Evolutionary conservation across 2,888 invertebrate genomes (phyloP), one percentile per base, ranked within the genome.

Genomic region (Sarcophaga carnaria): DNA sequence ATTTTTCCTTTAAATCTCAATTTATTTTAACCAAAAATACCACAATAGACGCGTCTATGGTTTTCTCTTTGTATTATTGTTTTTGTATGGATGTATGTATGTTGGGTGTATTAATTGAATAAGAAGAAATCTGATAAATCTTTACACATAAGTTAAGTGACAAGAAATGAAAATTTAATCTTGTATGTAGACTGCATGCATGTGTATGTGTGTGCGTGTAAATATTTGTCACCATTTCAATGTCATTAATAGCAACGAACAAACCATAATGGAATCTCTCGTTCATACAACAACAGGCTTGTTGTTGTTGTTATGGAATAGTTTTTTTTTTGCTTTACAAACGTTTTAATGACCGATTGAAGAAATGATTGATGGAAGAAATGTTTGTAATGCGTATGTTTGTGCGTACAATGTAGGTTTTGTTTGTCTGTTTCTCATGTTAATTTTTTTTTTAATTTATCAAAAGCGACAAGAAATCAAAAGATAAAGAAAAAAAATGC

Each of bases 51-150:
- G 37, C 8, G 37, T 37, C 37, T 37, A 37, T 37, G 37, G 8
- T 37, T 37, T 37, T 37, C 37, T 37, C 37, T 37, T 37, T 37
- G 37, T 37, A 37, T 37, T 37, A 37, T 37, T 37, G 37, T 37
- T 37, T 10, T 37, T 10, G 1, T 8, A 37, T 37, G 10, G 37
- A 12, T 14, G 49, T 49, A 49, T 49, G 54, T 54, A 54, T 14
- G 17, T 12, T 54, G 5, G 12, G 17, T 54, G 20, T 45, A 60
- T 49, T 78, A 78, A 83, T 74, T 69, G 63, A 62, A 83, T 45
- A n/a, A 74, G 8, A 78, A 69, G 59, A 75, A 83, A 83, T 79
- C 45, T 75, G 69, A 74, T 69, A 79, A 20, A 77, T 59, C 45
- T 72, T n/a, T 54, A 59, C 12, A 76, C 49, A 59, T 27, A 20